These are phyloP conservation scores for Leptopilina clavipes DNA, from an alignment of 1,140 invertebrate genomes.

Conservation along the genomic window DNA sequence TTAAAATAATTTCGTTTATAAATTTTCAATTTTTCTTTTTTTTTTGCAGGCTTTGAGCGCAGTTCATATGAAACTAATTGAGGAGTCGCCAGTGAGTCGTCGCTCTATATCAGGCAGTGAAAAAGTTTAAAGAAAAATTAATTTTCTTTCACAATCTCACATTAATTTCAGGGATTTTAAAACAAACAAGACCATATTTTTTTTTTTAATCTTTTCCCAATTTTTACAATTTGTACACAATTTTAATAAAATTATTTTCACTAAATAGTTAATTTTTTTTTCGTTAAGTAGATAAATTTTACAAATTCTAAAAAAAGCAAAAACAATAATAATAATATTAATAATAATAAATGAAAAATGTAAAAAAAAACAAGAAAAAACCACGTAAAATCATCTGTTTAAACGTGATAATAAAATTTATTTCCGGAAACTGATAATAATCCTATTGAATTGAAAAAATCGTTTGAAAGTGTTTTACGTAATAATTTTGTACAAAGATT, in stretches of 20 bases:
- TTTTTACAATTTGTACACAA: background rate
- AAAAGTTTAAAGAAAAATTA: background rate
- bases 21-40: slow-evolving; percentile 61
- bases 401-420: too few species aligned
- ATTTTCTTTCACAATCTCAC: background rate
- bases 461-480: background rate
- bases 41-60: slow-evolving; percentile 74
- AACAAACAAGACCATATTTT: too few species aligned
- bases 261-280: background rate
- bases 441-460: too few species aligned
- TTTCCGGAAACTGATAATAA: too few species aligned
- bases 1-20: too few species aligned
- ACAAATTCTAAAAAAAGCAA: too few species aligned
- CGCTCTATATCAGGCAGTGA: background rate
- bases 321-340: too few species aligned
- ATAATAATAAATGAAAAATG: too few species aligned
- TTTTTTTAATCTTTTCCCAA: background rate
- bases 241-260: too few species aligned
- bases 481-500: background rate
- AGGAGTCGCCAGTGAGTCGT: slow-evolving; percentile 48
- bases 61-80: slow-evolving; percentile 73
- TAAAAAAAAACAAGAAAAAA: too few species aligned
- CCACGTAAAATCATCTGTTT: too few species aligned
- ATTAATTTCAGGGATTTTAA: background rate
- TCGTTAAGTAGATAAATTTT: too few species aligned